These are phyloP conservation scores for Oconnorella tubifera DNA, from an alignment of 2,888 invertebrate genomes.

Conservation along the genomic window DNA sequence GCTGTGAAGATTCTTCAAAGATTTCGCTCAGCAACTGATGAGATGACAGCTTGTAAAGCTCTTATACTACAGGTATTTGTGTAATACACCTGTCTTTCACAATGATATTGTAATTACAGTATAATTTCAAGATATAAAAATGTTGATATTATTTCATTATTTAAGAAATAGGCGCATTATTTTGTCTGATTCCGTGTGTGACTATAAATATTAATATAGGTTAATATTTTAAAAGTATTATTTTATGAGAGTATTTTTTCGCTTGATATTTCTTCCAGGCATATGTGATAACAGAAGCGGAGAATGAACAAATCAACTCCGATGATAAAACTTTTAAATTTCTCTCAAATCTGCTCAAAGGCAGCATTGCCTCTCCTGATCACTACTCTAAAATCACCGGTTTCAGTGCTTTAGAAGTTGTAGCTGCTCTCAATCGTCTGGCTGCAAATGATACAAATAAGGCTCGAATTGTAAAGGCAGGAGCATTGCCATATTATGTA, in stretches of 20 bases:
- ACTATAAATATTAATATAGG: too few relatives aligned
- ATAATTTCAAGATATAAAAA: too few relatives aligned
- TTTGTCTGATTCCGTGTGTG: too few relatives aligned
- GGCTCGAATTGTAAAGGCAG: constrained; percentile 22
- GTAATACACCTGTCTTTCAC: too few relatives aligned
- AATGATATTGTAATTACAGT: too few relatives aligned
- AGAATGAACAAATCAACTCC: constrained; percentile 1
- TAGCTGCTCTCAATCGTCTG: constrained; percentile 39
- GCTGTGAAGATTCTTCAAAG: constrained; percentile 37
- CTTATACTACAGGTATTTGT: constrained; percentile 43
- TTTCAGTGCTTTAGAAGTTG: constrained; percentile 3
- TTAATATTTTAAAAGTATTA: too few relatives aligned
- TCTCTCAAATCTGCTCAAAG: constrained; percentile 40
- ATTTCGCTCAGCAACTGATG: constrained; percentile 24
- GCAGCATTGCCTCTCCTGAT: background rate
- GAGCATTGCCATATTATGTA: constrained; percentile 25
- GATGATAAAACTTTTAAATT: constrained; percentile 36
- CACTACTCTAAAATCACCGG: constrained; percentile 10
- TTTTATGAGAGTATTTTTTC: too few relatives aligned
- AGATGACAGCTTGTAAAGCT: constrained; percentile 43
- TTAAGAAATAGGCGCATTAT: too few relatives aligned
- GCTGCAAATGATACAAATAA: constrained; percentile 48
- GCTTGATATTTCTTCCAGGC: too few relatives aligned
- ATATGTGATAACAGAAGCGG: background rate
- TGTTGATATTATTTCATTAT: too few relatives aligned